Percentiles rank a stretch among this genome's conserved stretches.
phyloP scores from a whole-genome alignment of 1,140 invertebrate species.

The Macrotrachela quadricornifera region DNA sequence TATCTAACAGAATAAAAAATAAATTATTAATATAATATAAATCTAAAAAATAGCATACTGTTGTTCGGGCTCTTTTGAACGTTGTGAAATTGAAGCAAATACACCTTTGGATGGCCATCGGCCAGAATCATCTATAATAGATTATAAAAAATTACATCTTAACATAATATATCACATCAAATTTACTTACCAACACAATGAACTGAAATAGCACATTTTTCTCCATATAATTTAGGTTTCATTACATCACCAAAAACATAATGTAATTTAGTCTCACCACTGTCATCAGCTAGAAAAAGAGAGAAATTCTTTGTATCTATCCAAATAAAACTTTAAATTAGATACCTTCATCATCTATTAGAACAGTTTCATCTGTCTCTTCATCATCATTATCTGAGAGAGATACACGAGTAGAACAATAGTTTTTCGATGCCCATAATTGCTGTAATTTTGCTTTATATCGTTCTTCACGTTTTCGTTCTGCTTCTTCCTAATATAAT shows the following conservation, averaged over 20 bases:
- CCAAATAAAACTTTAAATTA: too few species aligned
- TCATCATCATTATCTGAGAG: too few species aligned
- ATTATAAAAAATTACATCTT: neutral
- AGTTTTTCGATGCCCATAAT: too few species aligned
- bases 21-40: too few species aligned
- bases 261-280: conserved; percentile 12
- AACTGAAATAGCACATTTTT: conserved; percentile 16
- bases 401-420: too few species aligned
- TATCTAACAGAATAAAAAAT: too few species aligned
- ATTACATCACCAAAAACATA: conserved; percentile 28
- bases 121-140: conserved; percentile 23
- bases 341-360: too few species aligned
- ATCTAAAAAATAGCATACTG: conserved; percentile 18
- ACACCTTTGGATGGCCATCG: conserved; percentile 23
- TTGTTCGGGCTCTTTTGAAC: conserved; percentile 15
- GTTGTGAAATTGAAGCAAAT: conserved; percentile 18
- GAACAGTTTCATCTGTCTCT: too few species aligned
- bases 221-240: conserved; percentile 13
- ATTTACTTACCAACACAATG: conserved; percentile 21
- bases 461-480: too few species aligned
- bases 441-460: too few species aligned
- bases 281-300: neutral
- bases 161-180: neutral
- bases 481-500: too few species aligned
- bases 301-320: too few species aligned